Evolutionary conservation across 1,140 invertebrate species (phyloP).

Genomic region (Homalodisca vitripennis): DNA sequence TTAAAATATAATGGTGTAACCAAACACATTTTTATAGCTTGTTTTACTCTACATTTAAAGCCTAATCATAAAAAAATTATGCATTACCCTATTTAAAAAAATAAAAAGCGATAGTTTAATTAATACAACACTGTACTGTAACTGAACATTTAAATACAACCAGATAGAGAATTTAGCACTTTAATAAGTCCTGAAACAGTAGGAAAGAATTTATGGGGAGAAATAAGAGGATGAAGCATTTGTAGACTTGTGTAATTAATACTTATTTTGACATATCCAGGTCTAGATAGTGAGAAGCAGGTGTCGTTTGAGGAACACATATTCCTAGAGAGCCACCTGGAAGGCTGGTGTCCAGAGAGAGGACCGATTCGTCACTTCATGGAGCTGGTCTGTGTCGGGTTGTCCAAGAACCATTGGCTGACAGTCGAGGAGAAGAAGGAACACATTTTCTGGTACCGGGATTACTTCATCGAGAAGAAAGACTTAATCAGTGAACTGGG

Average conservation of each 20-base stretch:
- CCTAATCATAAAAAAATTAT: too few species aligned
- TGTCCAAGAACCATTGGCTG: conserved; percentile 92
- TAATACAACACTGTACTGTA: too few species aligned
- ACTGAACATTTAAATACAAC: too few species aligned
- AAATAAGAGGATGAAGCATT: not conserved
- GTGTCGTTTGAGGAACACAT: conserved; percentile 90
- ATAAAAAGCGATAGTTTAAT: too few species aligned
- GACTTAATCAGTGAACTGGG: conserved; percentile 67
- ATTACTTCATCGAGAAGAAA: conserved; percentile 86
- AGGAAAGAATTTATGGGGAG: too few species aligned
- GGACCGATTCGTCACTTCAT: conserved; percentile 95
- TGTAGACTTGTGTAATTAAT: not conserved
- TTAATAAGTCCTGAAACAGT: too few species aligned
- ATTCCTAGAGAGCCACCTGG: conserved; percentile 83
- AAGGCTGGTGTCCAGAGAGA: conserved; percentile 82
- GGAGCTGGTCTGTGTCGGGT: conserved; percentile 91
- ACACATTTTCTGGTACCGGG: conserved; percentile 90
- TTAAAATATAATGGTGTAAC: too few species aligned
- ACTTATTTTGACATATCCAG: conserved; percentile 60
- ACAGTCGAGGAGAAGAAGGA: conserved; percentile 74
- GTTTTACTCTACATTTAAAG: too few species aligned
- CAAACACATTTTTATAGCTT: too few species aligned
- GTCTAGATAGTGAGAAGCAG: conserved; percentile 73
- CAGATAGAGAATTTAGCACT: too few species aligned
- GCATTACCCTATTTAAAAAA: too few species aligned